Conservation (phyloP, 1,140 invertebrate species). For the Episyrphus balteatus region DNA sequence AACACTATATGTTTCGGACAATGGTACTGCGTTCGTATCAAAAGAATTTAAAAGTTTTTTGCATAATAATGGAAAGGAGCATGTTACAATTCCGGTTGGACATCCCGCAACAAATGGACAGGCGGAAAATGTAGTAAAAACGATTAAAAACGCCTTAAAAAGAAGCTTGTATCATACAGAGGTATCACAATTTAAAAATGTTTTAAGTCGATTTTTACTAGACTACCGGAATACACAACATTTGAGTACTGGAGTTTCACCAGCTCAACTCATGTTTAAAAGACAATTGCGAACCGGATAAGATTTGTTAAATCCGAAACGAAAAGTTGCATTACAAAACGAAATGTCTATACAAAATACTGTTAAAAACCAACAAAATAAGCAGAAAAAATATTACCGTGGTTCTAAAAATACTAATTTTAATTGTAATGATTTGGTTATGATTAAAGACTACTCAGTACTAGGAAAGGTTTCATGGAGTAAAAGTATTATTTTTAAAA, state of each 20-base stretch:
- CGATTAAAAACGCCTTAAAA: conserved; percentile 1
- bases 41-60: conserved; percentile 1
- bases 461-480: not conserved
- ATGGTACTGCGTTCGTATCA: conserved; percentile 13
- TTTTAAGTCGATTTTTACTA: not conserved
- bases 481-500: not conserved
- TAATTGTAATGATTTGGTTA: not conserved
- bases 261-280: not conserved
- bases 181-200: not conserved
- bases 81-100: conserved; percentile 19
- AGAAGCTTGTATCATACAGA: not conserved
- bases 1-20: conserved; percentile 11
- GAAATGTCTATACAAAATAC: not conserved
- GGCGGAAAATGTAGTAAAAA: conserved; percentile 27
- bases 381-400: not conserved
- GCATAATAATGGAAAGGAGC: conserved; percentile 15
- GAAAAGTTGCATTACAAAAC: not conserved
- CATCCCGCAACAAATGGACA: conserved; percentile 30
- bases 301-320: not conserved
- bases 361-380: not conserved
- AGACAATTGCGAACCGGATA: not conserved
- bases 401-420: not conserved
- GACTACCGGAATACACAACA: not conserved
- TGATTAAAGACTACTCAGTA: not conserved
- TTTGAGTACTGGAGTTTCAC: not conserved